phyloP scores from a whole-genome alignment of 2,113 vertebrate species.

The Chinchilla lanigera region DNA sequence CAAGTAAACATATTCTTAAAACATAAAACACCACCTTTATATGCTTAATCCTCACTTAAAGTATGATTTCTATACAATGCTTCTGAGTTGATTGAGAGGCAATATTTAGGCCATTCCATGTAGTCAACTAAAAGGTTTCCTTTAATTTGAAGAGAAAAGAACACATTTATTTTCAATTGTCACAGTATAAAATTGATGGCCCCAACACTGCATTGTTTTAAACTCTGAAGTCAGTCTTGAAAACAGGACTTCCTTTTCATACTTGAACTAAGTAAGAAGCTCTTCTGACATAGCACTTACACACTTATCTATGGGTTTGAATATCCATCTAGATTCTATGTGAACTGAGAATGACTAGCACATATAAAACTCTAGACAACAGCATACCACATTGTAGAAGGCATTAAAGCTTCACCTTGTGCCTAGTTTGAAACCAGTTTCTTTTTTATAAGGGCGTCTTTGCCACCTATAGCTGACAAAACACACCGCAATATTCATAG shows the following conservation, averaged over 20 bases:
- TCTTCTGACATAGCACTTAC: conserved; percentile 73
- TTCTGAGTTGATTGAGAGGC: conserved; percentile 80
- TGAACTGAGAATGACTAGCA: conserved; percentile 76
- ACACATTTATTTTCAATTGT: conserved; percentile 76
- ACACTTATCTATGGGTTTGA: conserved; percentile 74
- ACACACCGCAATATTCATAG: conserved; percentile 83
- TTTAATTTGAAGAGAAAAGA: conserved; percentile 78
- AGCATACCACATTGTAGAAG: conserved; percentile 86
- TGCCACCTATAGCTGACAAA: conserved; percentile 84
- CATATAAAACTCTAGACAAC: conserved; percentile 84
- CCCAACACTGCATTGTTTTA: conserved; percentile 80
- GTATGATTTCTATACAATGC: conserved; percentile 63
- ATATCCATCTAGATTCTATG: conserved; percentile 73
- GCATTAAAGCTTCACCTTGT: conserved; percentile 91
- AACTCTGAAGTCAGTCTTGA: conserved; percentile 71
- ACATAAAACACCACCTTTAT: conserved; percentile 61
- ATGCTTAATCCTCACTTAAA: conserved; percentile 57
- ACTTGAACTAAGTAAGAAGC: conserved; percentile 72
- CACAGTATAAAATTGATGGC: conserved; percentile 82
- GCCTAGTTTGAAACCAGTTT: conserved; percentile 79
- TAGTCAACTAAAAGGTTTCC: conserved; percentile 73
- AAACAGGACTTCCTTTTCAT: conserved; percentile 72
- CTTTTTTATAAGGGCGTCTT: conserved; percentile 81
- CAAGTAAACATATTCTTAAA: conserved; percentile 59
- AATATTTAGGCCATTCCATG: conserved; percentile 85